Evolutionary conservation across 2,113 vertebrate species (phyloP).

Genomic region (Dinomys branickii): DNA sequence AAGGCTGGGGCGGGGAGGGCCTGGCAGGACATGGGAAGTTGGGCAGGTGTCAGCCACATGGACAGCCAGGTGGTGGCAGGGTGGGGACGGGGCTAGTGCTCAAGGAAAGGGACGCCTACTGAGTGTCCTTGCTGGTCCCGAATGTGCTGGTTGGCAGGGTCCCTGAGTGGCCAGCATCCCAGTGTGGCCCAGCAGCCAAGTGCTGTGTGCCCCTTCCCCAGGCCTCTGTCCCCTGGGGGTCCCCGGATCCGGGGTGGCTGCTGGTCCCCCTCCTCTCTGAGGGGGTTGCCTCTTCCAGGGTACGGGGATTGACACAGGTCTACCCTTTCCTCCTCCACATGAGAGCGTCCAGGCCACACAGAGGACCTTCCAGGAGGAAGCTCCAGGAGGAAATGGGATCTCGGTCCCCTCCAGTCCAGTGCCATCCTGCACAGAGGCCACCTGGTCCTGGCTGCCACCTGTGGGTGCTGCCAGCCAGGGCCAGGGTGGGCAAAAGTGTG

Average conservation of each 20-base stretch:
- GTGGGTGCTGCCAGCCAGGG: not conserved
- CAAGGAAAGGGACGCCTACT: not conserved
- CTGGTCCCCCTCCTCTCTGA: fast-evolving
- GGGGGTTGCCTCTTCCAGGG: not conserved
- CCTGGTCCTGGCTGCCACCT: not conserved
- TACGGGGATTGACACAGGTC: not conserved
- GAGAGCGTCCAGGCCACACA: no score
- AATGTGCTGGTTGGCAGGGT: fast-evolving
- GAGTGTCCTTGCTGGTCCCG: not conserved
- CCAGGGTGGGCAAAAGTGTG: fast-evolving
- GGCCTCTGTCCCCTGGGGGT: not conserved
- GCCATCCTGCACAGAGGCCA: fast-evolving
- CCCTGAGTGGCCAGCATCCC: not conserved
- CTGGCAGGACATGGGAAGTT: fast-evolving
- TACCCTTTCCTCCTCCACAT: not conserved
- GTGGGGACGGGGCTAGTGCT: not conserved
- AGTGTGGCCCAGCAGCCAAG: fast-evolving
- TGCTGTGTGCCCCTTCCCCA: fast-evolving
- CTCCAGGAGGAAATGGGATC: not conserved
- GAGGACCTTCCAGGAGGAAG: not conserved
- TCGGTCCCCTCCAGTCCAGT: no score
- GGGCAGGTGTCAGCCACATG: not conserved
- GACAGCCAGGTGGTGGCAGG: not conserved
- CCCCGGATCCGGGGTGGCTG: not conserved
- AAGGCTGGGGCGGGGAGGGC: not conserved